Evolutionary conservation across 2,888 invertebrate species (phyloP).

Genomic region (Leucania comma): DNA sequence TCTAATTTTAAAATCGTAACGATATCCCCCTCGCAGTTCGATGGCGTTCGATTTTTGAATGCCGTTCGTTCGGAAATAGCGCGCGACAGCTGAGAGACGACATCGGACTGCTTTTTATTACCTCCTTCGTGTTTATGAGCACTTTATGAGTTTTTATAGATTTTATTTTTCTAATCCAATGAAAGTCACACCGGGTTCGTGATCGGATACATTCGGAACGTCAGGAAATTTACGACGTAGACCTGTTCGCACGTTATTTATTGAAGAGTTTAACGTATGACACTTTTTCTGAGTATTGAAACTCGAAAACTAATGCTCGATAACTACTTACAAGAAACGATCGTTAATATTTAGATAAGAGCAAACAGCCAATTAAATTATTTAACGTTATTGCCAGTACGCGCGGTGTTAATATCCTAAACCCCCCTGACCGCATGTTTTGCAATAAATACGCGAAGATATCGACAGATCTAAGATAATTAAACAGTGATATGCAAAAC

Average conservation of each 20-base stretch:
- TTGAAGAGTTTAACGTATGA: slow-evolving; percentile 68
- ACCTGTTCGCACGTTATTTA: slow-evolving; percentile 79
- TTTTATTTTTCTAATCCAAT: slow-evolving; percentile 87
- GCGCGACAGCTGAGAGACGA: slow-evolving; percentile 89
- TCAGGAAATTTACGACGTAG: slow-evolving; percentile 81
- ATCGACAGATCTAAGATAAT: slow-evolving; percentile 70
- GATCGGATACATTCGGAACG: slow-evolving; percentile 81
- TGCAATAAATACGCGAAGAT: slow-evolving; percentile 64
- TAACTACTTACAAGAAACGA: slow-evolving; percentile 37
- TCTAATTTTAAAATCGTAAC: slow-evolving; percentile 85
- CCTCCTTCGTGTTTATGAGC: slow-evolving; percentile 90
- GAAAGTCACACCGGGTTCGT: slow-evolving; percentile 82
- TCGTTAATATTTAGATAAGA: slow-evolving; percentile 48
- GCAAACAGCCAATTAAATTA: slow-evolving; percentile 69
- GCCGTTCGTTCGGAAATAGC: slow-evolving; percentile 87
- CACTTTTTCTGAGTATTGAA: slow-evolving; percentile 64
- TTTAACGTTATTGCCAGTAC: slow-evolving; percentile 61
- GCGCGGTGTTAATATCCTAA: slow-evolving; percentile 35
- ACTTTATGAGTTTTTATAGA: slow-evolving; percentile 90
- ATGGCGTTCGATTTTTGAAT: slow-evolving; percentile 89
- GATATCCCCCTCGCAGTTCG: slow-evolving; percentile 83
- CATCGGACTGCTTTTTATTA: slow-evolving; percentile 88
- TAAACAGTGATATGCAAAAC: slow-evolving; percentile 65
- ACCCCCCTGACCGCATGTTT: slow-evolving; percentile 55
- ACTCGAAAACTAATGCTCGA: slow-evolving; percentile 43